Conservation (phyloP, 2,113 vertebrate genomes). For the Callopanchax toddi region DNA sequence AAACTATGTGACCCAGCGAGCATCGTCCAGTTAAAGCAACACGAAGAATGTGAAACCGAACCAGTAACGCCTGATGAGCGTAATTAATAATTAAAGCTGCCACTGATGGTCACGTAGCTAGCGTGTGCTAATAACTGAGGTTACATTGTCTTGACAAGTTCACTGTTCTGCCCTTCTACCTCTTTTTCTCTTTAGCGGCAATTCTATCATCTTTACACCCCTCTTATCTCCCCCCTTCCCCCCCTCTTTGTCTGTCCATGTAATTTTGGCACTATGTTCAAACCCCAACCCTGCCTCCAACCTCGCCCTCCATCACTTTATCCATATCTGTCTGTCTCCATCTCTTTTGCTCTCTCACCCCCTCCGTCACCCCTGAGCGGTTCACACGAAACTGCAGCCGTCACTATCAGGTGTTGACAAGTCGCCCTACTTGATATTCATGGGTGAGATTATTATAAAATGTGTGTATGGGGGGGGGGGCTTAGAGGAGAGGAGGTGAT, state of each 20-base stretch:
- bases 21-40: conserved; percentile 81
- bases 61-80: conserved; percentile 89
- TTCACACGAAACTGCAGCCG: conserved; percentile 67
- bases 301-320: conserved; percentile 24
- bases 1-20: conserved; percentile 73
- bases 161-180: conserved; percentile 14
- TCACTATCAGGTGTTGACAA: conserved; percentile 87
- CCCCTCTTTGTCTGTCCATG: conserved; percentile 26
- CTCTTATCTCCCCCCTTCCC: conserved; percentile 17
- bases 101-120: conserved; percentile 81
- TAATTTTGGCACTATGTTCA: conserved; percentile 55
- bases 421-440: conserved; percentile 90
- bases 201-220: conserved; percentile 41
- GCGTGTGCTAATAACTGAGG: conserved; percentile 83
- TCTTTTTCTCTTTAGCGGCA: conserved; percentile 21
- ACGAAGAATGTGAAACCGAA: conserved; percentile 88
- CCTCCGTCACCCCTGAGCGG: conserved; percentile 36
- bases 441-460: conserved; percentile 81
- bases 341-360: conserved; percentile 17
- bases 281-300: conserved; percentile 37
- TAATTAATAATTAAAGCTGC: conserved; percentile 92
- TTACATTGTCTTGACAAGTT: conserved; percentile 67
- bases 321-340: conserved; percentile 30
- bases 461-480: conserved; percentile 13
- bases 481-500: conserved; percentile 45